Evolutionary conservation across 2,888 invertebrate species (phyloP), one percentile per base, ranked within the genome.

Genomic region (Xestia sexstrigata): DNA sequence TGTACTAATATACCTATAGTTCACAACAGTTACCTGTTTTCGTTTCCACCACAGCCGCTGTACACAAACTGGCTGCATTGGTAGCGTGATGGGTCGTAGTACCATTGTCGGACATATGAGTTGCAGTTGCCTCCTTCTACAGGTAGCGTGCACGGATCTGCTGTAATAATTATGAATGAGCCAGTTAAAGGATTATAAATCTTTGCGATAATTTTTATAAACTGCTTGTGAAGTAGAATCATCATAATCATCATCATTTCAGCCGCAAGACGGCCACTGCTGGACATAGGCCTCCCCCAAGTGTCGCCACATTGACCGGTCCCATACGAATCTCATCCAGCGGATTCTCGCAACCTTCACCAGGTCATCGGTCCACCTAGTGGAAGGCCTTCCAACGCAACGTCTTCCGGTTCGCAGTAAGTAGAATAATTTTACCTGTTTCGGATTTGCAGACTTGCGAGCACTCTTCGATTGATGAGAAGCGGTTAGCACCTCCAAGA

Each of bases 21-120:
- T 47, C 20, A 15, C 49, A 55, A 42, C 9, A 58, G 90, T 94
- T 98, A 99, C 95, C 98, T 98, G 94, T 99, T 99, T 4, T 97
- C 97, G 91, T 99, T 99, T 47, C 99, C 99, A 47, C 98, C 98
- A 92, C 99, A 99, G 70, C 99, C 99, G 58, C 99, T 98, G 92
- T 98, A 99, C 88, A 98, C 98, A 95, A 99, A 99, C 90, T 98
- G 98, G 73, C 97, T 96, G 93, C 99, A 99, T 55, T 96, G 85
- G 76, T 92, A 91, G 0, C 89, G 84, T 0, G 97, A 96, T 0
- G 98, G 97, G 93, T 99, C 98, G 94, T 97, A 99, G 96, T 98
- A 99, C 98, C 98, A 99, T 86, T 97, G 97, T 73, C 97, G 95
- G 6, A 97, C 97, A 90, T 98, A 98, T 81, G 97, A 97, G 82